A percentile compares a stretch with the other conserved stretches of the same genome.
These are phyloP conservation scores for Leuctra nigra DNA, from an alignment of 2,888 invertebrate genomes.

Conservation along the genomic window DNA sequence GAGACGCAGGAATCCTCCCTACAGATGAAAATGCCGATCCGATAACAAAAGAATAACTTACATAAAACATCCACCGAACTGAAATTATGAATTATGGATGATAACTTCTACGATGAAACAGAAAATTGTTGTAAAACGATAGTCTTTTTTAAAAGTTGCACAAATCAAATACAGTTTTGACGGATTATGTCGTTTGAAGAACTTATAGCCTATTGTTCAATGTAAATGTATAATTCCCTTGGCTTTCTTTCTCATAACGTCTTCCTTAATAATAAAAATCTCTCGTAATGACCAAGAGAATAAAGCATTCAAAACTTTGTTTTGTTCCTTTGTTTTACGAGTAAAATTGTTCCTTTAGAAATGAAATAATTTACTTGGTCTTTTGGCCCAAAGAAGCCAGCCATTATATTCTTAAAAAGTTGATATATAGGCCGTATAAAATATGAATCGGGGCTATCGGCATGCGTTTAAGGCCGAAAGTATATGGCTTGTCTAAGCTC, in stretches of 20 bases:
- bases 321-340: no score
- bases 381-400: no score
- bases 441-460: no score
- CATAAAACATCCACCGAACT: background rate
- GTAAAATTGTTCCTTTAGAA: no score
- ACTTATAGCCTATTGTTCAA: constrained; percentile 1
- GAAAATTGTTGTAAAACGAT: constrained; percentile 20
- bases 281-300: constrained; percentile 1
- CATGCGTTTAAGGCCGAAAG: no score
- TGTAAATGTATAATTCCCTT: background rate
- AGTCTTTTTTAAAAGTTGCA: constrained; percentile 3
- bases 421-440: no score
- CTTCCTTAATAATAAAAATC: constrained; percentile 2
- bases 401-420: no score
- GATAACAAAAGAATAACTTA: constrained; percentile 19
- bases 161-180: constrained; percentile 6
- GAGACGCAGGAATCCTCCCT: no score
- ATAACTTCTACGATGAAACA: constrained; percentile 14
- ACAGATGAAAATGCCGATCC: background rate
- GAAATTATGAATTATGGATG: constrained; percentile 22
- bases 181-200: constrained; percentile 9
- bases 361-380: no score
- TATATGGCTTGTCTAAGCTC: background rate
- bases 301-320: no score
- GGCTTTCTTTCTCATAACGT: background rate